Evolutionary conservation across 2,797 vertebrate species (phyloP), one percentile per base, ranked within the genome.

Genomic region (Diglossa cyanea): DNA sequence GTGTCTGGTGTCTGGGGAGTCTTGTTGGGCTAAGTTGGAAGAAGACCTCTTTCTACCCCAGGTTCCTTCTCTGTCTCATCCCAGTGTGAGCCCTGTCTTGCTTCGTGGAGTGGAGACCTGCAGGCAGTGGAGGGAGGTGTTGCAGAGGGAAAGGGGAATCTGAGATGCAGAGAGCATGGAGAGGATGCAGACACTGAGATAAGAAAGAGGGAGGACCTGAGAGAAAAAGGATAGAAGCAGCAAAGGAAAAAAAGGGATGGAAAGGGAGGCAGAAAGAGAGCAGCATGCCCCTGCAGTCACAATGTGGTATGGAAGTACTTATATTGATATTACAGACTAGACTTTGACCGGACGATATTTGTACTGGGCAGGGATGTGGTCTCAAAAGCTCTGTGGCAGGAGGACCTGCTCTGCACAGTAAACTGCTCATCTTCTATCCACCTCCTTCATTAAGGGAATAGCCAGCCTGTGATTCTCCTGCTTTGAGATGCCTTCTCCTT

Each of bases 141-240:
- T 2, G 1, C 1, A 5, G 42, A n/a, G 33, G 40, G 31, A 66
- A 91, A 35, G n/a, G 17, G 40, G 21, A 48, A n/a, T 61, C 7
- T 0, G 1, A 84, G 50, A 33, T 30, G 62, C 10, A 5, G 5
- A 42, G 40, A 20, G 9, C n/a, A 40, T 44, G 39, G 17, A 75
- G 26, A 21, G 50, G 20, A 51, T 45, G 35, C 50, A 85, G 53
- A 40, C 24, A 19, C 8, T 47, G 73, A 71, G 53, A 26, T 58
- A 65, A 80, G 61, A 31, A 81, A 42, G 50, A 82, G 37, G 28
- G 26, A 87, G 60, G 48, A 73, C 4, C 40, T 63, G 45, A 61
- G 31, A 58, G 28, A 44, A 62, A 89, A 93, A 44, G 13, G 17
- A 20, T 17, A 80, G 82, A 80, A 83, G 25, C 24, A 62, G 47